A percentile compares a stretch with the other conserved stretches of the same genome.
Evolutionary conservation across 2,888 invertebrate species (phyloP).

Genomic region (Teinopalpus imperialis): DNA sequence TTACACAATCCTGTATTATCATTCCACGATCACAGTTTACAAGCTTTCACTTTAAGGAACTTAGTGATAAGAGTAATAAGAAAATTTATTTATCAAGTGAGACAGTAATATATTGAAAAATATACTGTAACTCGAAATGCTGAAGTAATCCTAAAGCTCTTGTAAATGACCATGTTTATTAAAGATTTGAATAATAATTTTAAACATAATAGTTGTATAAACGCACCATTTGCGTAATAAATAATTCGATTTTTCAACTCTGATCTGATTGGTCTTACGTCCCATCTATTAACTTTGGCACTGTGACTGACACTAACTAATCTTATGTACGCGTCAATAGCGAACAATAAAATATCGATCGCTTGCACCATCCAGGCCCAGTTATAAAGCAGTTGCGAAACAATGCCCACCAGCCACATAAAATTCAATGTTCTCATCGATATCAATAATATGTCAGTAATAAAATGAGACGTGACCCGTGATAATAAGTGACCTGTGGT

Average conservation of each 20-base stretch:
- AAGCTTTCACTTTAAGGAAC: not conserved
- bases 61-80: constrained; percentile 1
- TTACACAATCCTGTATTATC: not conserved
- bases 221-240: no score
- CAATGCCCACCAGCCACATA: constrained; percentile 55
- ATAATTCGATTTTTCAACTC: no score
- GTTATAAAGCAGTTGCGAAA: constrained; percentile 48
- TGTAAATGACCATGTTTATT: no score
- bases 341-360: constrained; percentile 13
- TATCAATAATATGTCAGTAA: constrained; percentile 76
- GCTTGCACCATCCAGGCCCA: constrained; percentile 19
- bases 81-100: no score
- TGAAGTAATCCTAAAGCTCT: no score
- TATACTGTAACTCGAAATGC: no score
- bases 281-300: constrained; percentile 2
- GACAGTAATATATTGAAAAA: no score
- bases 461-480: constrained; percentile 73
- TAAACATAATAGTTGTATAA: no score
- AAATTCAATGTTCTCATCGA: constrained; percentile 70
- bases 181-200: no score
- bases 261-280: constrained; percentile 2
- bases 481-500: constrained; percentile 67
- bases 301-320: constrained; percentile 1
- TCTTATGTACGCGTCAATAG: not conserved
- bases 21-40: not conserved